A percentile compares a stretch with the other conserved stretches of the same genome.
Evolutionary conservation across 1,140 invertebrate species (phyloP).

Genomic region (Achroia grisella): DNA sequence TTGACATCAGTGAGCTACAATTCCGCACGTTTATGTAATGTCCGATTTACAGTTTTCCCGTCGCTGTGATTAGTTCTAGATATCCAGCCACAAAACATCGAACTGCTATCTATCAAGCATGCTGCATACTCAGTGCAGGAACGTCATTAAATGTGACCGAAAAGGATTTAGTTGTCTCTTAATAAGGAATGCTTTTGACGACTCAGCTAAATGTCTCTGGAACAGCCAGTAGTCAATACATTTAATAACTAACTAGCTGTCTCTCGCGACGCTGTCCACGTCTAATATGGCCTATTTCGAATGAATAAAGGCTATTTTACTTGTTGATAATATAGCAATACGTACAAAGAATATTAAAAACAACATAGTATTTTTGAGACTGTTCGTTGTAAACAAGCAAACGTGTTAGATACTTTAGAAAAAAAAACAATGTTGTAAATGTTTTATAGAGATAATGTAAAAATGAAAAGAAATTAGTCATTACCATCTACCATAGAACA

Average conservation of each 20-base stretch:
- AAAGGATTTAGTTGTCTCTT: slow-evolving; percentile 1
- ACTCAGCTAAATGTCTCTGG: slow-evolving; percentile 1
- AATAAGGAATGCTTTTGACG: not conserved
- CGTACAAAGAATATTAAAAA: too few species aligned
- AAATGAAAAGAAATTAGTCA: too few species aligned
- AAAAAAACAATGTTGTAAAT: too few species aligned
- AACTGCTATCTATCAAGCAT: not conserved
- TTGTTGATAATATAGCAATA: too few species aligned
- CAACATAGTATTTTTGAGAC: too few species aligned
- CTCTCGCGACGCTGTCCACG: too few species aligned
- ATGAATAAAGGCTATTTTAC: too few species aligned
- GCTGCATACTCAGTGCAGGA: not conserved
- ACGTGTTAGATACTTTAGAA: too few species aligned
- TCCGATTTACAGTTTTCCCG: slow-evolving; percentile 25
- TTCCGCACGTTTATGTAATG: slow-evolving; percentile 11
- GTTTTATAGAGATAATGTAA: too few species aligned
- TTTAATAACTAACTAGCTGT: not conserved
- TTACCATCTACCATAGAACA: too few species aligned
- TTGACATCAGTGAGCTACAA: slow-evolving; percentile 10
- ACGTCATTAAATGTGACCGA: slow-evolving; percentile 2
- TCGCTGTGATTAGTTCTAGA: slow-evolving; percentile 13
- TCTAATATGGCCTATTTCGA: too few species aligned
- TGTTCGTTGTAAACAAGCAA: too few species aligned
- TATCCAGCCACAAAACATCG: slow-evolving; percentile 1
- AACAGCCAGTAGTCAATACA: not conserved